Base-by-base conservation (phyloP, 2,888 invertebrate genomes). In the Melanotus villosus region DNA sequence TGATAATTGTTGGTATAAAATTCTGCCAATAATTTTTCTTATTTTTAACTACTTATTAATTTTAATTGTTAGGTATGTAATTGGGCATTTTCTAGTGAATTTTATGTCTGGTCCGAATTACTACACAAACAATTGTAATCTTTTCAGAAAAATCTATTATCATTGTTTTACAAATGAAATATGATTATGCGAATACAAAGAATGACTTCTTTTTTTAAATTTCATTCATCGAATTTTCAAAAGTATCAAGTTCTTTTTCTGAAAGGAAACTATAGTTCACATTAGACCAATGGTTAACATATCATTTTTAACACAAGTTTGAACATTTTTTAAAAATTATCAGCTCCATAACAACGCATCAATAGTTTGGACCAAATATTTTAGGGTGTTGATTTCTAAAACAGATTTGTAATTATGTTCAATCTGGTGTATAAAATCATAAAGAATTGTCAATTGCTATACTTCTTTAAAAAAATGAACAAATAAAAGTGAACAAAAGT, bases 21-120 rank as follows among this genome's bases (percentile, higher is more conserved):
- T 78, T 76, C 78, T 81, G 83, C 83, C 83, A 83, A 83, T 83
- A 83, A 82, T 82, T 82, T 76, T 66, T 58, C 43, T 38, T 38
- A 9, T 7, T 52, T 52, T 30, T 16, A 2, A 16, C 18, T 9
- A 7, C 41, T 12, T 7, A n/a, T 16, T 4, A n/a, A 12, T 12
- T 12, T n/a, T 34, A 1, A 34, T 12, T 2, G n/a, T 34, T 34
- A 50, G 26, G 50, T 14, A 32, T 32, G 4, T n/a, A 12, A 1
- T 30, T 38, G 4, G 7, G 3, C 32, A 36, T 43, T 45, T 30
- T 32, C 18, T 9, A 16, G 18, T 43, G 41, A 16, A 19, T 36
- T 36, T 56, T n/a, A 21, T 56, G 16, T 41, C 14, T 58, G 58
- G 58, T 58, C 43, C 58, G 50, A 62, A 62, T 47, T 32, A 47